Conservation (phyloP, 2,113 vertebrate genomes). For the Rhinogobius similis region DNA sequence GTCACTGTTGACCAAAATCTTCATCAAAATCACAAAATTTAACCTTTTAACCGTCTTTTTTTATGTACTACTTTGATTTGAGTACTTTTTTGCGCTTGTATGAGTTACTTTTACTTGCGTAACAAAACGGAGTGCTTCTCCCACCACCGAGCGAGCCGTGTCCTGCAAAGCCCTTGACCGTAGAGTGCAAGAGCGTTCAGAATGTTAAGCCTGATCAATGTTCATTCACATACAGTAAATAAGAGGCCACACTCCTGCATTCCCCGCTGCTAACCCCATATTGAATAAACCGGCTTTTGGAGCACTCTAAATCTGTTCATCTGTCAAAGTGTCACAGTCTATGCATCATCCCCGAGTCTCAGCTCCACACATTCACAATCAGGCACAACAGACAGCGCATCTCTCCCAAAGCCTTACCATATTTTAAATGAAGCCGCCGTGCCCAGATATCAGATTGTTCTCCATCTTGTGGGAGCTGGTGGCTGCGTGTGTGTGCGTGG, state of each 20-base stretch:
- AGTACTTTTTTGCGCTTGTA: too few relatives aligned
- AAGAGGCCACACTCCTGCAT: slow-evolving; percentile 34
- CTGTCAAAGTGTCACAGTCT: slow-evolving; percentile 79
- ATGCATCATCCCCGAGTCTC: slow-evolving; percentile 73
- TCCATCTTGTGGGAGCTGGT: slow-evolving; percentile 66
- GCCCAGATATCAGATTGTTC: slow-evolving; percentile 68
- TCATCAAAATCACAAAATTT: too few relatives aligned
- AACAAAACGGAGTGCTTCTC: too few relatives aligned
- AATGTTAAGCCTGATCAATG: background rate
- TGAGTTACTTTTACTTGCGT: too few relatives aligned
- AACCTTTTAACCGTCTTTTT: too few relatives aligned
- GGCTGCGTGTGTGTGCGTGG: slow-evolving; percentile 55
- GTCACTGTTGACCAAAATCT: too few relatives aligned
- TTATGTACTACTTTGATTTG: too few relatives aligned
- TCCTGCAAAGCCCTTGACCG: too few relatives aligned
- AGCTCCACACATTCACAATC: slow-evolving; percentile 47
- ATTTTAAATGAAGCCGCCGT: slow-evolving; percentile 71
- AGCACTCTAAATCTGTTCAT: slow-evolving; percentile 80
- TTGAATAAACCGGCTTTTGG: slow-evolving; percentile 73
- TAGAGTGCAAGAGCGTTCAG: too few relatives aligned
- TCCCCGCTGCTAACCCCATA: slow-evolving; percentile 63
- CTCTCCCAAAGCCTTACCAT: slow-evolving; percentile 67
- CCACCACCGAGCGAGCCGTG: too few relatives aligned
- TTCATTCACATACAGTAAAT: slow-evolving; percentile 52
- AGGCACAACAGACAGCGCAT: slow-evolving; percentile 50